Evolutionary conservation across 2,113 vertebrate species (phyloP).

Genomic region (Bambusicola thoracicus): DNA sequence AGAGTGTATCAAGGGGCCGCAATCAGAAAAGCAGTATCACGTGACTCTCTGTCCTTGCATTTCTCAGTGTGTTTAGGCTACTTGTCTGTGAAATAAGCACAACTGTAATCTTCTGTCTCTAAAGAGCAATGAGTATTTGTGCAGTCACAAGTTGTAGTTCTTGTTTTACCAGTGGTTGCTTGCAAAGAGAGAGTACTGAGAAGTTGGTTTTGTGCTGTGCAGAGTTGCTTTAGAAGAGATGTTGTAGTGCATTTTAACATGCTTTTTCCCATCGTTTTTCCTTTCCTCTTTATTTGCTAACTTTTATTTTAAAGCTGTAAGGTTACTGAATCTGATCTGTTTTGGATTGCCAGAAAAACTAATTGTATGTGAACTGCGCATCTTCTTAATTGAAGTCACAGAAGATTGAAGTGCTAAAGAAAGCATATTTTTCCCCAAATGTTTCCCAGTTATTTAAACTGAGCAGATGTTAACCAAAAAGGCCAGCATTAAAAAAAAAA

Average conservation of each 20-base stretch:
- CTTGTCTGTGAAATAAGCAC: not conserved
- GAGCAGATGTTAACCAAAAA: constrained; percentile 48
- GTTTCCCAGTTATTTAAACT: constrained; percentile 54
- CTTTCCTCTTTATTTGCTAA: not conserved
- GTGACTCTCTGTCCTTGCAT: not conserved
- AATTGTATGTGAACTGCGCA: constrained; percentile 61
- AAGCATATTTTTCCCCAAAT: constrained; percentile 44
- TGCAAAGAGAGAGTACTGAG: not conserved
- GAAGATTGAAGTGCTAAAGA: constrained; percentile 59
- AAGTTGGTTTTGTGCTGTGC: constrained; percentile 14
- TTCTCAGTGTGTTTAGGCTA: constrained; percentile 12
- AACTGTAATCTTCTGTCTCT: not conserved
- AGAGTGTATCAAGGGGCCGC: not conserved
- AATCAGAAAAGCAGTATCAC: not conserved
- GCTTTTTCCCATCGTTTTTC: not conserved
- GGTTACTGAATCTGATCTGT: constrained; percentile 35
- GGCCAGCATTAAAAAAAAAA: constrained; percentile 43
- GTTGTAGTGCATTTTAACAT: constrained; percentile 20
- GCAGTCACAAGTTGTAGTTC: not conserved
- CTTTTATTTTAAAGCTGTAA: constrained; percentile 34
- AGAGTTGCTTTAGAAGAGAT: constrained; percentile 10
- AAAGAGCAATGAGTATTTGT: constrained; percentile 1
- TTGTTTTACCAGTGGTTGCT: constrained; percentile 23
- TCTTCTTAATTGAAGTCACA: constrained; percentile 62
- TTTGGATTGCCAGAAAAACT: constrained; percentile 52